Evolutionary conservation across 2,888 invertebrate species (phyloP).

Genomic region (Mesoligia furuncula): DNA sequence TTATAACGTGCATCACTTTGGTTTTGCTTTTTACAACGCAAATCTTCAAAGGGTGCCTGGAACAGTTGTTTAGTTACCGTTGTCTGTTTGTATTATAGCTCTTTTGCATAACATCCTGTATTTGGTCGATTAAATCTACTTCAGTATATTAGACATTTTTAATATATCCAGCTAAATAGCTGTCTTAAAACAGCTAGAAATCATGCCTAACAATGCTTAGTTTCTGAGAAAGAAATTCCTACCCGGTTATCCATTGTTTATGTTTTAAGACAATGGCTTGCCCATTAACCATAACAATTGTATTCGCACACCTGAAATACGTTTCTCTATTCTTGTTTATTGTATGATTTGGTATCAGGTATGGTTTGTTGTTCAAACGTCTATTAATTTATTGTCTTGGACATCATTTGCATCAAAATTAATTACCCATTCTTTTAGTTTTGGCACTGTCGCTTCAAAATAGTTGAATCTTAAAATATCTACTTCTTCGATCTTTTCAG

Average conservation of each 20-base stretch:
- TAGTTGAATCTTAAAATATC: constrained; percentile 43
- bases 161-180: not conserved
- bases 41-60: constrained; percentile 18
- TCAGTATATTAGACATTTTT: not conserved
- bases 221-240: constrained; percentile 59
- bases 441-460: constrained; percentile 27
- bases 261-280: constrained; percentile 56
- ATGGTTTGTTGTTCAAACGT: not conserved
- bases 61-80: not conserved
- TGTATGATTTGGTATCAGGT: constrained; percentile 6
- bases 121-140: not conserved
- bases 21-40: not conserved
- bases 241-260: constrained; percentile 58
- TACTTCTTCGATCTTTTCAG: constrained; percentile 51
- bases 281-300: constrained; percentile 51
- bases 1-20: not conserved
- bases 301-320: constrained; percentile 45
- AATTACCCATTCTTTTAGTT: constrained; percentile 27
- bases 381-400: not conserved
- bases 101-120: not conserved
- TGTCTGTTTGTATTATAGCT: constrained; percentile 1
- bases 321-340: constrained; percentile 55
- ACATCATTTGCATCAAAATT: constrained; percentile 22
- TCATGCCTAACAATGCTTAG: constrained; percentile 37
- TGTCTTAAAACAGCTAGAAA: constrained; percentile 45